These are phyloP conservation scores for Chelonus insularis DNA, from an alignment of 1,140 invertebrate genomes.

Conservation along the genomic window DNA sequence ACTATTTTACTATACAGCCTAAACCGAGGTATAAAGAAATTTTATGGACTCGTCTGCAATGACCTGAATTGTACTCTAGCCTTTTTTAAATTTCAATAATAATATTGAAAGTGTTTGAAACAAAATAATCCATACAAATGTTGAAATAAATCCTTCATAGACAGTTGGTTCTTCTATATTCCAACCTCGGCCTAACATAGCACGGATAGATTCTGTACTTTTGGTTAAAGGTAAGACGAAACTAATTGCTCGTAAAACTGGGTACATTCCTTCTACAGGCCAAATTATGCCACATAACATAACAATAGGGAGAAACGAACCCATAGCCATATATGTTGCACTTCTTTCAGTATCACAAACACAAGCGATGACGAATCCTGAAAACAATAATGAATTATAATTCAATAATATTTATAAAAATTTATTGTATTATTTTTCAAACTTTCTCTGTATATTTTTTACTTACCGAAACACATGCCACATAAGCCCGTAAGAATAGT, in stretches of 20 bases:
- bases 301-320: slow-evolving; percentile 90
- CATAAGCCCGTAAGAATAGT: slow-evolving; percentile 84
- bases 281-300: slow-evolving; percentile 86
- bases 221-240: slow-evolving; percentile 86
- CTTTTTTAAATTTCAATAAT: slow-evolving; percentile 81
- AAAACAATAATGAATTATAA: slow-evolving; percentile 36
- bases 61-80: slow-evolving; percentile 56
- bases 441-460: too few relatives aligned
- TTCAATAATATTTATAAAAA: slow-evolving; percentile 9
- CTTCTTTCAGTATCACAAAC: slow-evolving; percentile 87
- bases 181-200: slow-evolving; percentile 89
- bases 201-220: slow-evolving; percentile 88
- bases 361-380: slow-evolving; percentile 86
- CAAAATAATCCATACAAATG: slow-evolving; percentile 79
- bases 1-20: background rate
- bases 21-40: slow-evolving; percentile 8
- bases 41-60: too few relatives aligned
- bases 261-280: slow-evolving; percentile 85
- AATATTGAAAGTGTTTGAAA: slow-evolving; percentile 80
- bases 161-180: slow-evolving; percentile 73
- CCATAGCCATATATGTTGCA: slow-evolving; percentile 90
- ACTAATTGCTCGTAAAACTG: slow-evolving; percentile 75
- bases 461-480: slow-evolving; percentile 88
- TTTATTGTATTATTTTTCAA: background rate
- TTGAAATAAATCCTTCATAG: slow-evolving; percentile 85